Evolutionary conservation across 2,888 invertebrate species (phyloP), one percentile per base, ranked within the genome.

Genomic region (Latheticus oryzae): DNA sequence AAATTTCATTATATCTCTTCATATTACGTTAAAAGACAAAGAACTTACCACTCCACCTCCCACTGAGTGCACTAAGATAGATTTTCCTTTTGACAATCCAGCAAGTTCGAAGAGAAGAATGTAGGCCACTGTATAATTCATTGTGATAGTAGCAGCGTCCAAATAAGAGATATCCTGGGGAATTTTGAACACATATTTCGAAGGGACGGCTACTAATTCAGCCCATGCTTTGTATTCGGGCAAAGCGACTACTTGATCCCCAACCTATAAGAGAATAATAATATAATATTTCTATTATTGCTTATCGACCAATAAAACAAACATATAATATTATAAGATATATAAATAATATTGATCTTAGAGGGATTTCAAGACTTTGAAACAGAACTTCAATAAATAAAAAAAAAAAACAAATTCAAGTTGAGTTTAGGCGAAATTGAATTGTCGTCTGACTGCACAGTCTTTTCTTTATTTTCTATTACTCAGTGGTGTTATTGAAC

Each of bases 31-130:
- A n/a, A n/a, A n/a, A n/a, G n/a, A n/a, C n/a, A n/a, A n/a, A n/a
- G n/a, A n/a, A 87, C 91, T 88, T 80, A 90, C 93, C 83, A 94
- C 91, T 58, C 92, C 93, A 58, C 94, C 94, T 19, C 92, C 93
- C 68, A 91, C 91, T 19, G 92, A 92, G 76, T 94, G 92, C 7
- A 93, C 84, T 56, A 94, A 83, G 5, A 94, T 82, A 62, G 88
- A 90, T 81, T 93, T 91, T 64, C 91, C 92, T 19, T 88, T 84
- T 7, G 87, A 82, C 37, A 93, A 81, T 67, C 88, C 88, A 51
- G 90, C 91, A 77, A 93, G 83, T 75, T 93, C 93, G 79, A 93
- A 93, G 43, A 95, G 85, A 68, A 94, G 82, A 69, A 93, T 87
- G 76, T 93, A 88, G 11, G 93, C 94, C 3, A 93, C 90, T 62